Percentiles rank a stretch among this genome's conserved stretches.
phyloP scores from a whole-genome alignment of 2,113 vertebrate species.

The Daphoenositta chrysoptera region DNA sequence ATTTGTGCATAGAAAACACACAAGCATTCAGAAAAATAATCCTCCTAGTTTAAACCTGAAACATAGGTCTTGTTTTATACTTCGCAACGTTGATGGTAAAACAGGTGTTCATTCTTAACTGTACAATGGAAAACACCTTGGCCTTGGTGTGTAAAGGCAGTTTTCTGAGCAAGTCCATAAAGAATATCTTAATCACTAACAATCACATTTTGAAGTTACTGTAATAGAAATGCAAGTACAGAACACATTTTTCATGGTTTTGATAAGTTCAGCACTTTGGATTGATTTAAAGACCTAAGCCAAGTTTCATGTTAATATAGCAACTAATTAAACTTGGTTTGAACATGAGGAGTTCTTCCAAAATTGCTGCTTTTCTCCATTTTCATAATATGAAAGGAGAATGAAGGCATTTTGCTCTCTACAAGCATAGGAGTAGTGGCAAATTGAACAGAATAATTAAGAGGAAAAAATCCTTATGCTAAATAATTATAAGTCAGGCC shows the following conservation, averaged over 20 bases:
- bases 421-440: neutral
- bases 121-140: neutral
- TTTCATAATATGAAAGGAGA: neutral
- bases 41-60: neutral
- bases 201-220: neutral
- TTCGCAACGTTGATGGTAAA: slow-evolving; percentile 9
- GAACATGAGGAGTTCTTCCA: neutral
- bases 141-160: neutral
- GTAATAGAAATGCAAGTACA: neutral
- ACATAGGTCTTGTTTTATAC: neutral
- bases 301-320: neutral
- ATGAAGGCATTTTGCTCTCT: neutral
- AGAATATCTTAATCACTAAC: neutral
- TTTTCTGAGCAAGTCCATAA: neutral
- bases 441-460: neutral
- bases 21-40: neutral
- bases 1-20: neutral
- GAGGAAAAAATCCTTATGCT: neutral
- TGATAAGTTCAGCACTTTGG: neutral
- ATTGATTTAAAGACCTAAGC: neutral
- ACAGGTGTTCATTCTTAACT: neutral
- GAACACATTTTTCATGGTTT: neutral
- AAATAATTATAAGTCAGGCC: neutral
- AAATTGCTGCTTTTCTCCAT: neutral
- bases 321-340: neutral